Conservation (phyloP, 2,888 invertebrate genomes). For the Eupithecia dodoneata region DNA sequence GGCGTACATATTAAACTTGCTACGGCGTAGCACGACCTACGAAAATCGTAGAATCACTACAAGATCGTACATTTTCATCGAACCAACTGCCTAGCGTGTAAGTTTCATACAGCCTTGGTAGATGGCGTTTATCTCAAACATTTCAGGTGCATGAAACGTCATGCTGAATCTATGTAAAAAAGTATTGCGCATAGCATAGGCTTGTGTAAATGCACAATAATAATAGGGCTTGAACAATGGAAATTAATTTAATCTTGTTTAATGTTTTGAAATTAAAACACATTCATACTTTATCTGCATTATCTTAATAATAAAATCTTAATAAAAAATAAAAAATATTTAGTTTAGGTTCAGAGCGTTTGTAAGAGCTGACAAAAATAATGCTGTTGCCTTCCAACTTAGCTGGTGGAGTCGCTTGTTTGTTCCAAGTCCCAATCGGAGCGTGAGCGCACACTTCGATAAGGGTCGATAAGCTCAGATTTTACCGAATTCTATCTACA, state of each 20-base stretch:
- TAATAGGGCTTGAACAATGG: background rate
- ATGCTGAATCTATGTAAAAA: slow-evolving; percentile 1
- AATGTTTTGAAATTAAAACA: slow-evolving; percentile 6
- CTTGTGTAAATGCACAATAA: background rate
- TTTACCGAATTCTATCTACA: background rate
- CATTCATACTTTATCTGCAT: background rate
- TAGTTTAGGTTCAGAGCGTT: background rate
- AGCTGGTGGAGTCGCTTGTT: background rate
- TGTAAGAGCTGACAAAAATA: background rate
- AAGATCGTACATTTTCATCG: background rate
- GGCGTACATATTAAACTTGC: background rate
- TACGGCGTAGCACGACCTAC: slow-evolving; percentile 1
- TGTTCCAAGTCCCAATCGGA: background rate
- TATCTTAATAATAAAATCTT: no score
- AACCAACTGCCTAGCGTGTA: background rate
- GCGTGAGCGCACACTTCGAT: background rate
- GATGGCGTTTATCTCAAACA: background rate
- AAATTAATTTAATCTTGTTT: slow-evolving; percentile 1
- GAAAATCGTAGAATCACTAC: slow-evolving; percentile 3
- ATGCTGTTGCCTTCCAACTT: background rate
- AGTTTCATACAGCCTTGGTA: slow-evolving; percentile 1
- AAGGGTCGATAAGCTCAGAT: background rate
- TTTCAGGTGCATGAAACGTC: background rate
- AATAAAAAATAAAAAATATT: no score
- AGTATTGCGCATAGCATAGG: background rate